These are phyloP conservation scores for Chesias legatella DNA, from an alignment of 2,888 invertebrate genomes.

Conservation along the genomic window DNA sequence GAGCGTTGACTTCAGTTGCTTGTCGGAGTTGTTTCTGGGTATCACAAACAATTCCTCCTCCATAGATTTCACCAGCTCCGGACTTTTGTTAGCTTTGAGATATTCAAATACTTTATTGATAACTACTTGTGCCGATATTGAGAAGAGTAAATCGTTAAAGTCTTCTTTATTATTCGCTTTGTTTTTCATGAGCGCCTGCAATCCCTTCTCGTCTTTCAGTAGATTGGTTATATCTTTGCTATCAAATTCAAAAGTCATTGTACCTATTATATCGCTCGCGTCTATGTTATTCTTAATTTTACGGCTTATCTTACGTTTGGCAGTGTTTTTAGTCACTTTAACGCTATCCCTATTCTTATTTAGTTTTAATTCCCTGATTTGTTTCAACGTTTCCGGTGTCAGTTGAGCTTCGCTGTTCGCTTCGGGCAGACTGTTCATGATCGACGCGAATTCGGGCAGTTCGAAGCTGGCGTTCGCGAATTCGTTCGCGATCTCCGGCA, in stretches of 20 bases:
- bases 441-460: constrained; percentile 66
- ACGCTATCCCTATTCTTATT: constrained; percentile 61
- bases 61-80: constrained; percentile 54
- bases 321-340: constrained; percentile 70
- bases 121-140: constrained; percentile 64
- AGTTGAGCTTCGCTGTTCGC: constrained; percentile 63
- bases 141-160: constrained; percentile 60
- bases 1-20: constrained; percentile 52
- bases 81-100: constrained; percentile 57
- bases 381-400: constrained; percentile 71
- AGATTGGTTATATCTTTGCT: constrained; percentile 57
- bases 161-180: constrained; percentile 54
- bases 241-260: constrained; percentile 62
- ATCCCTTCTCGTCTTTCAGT: constrained; percentile 58
- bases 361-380: constrained; percentile 67
- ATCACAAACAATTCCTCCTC: constrained; percentile 52
- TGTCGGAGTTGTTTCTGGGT: constrained; percentile 51
- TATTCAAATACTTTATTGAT: constrained; percentile 68
- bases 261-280: constrained; percentile 45
- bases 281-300: constrained; percentile 55
- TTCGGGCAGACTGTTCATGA: constrained; percentile 64
- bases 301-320: constrained; percentile 63
- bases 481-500: constrained; percentile 69
- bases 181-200: constrained; percentile 50
- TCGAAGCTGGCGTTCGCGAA: constrained; percentile 64